Conservation (phyloP, 1,140 invertebrate species). For the Macrobrachium rosenbergii region DNA sequence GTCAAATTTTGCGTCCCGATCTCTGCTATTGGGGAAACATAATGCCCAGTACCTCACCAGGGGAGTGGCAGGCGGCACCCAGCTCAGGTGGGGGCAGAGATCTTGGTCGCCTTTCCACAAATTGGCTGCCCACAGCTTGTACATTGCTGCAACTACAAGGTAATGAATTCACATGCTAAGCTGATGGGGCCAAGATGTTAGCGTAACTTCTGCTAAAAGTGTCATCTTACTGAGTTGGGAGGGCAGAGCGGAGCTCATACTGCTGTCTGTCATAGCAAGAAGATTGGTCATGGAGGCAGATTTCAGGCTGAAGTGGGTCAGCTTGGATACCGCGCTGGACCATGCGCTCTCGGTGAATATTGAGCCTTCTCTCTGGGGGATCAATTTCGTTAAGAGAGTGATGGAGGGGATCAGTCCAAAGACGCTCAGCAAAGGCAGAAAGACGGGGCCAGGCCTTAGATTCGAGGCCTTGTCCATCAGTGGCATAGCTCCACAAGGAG, state of each 20-base stretch:
- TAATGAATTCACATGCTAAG: background rate
- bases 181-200: background rate
- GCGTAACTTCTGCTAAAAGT: background rate
- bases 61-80: no score
- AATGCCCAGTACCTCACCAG: no score
- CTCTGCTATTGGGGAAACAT: no score
- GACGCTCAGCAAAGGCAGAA: background rate
- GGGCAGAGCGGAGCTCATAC: background rate
- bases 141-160: no score
- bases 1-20: no score
- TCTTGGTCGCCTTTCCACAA: no score
- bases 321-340: slow-evolving; percentile 77
- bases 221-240: background rate
- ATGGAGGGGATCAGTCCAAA: background rate
- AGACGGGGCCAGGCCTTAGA: slow-evolving; percentile 2
- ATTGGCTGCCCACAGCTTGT: no score
- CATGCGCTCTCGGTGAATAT: slow-evolving; percentile 77
- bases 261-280: slow-evolving; percentile 71
- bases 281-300: slow-evolving; percentile 84
- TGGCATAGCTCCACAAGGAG: background rate
- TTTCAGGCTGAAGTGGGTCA: slow-evolving; percentile 82
- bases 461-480: background rate
- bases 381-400: background rate
- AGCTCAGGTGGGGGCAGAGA: no score
- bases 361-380: background rate